Evolutionary conservation across 2,797 vertebrate species (phyloP), one percentile per base, ranked within the genome.

Genomic region (Onychomys leucogaster): DNA sequence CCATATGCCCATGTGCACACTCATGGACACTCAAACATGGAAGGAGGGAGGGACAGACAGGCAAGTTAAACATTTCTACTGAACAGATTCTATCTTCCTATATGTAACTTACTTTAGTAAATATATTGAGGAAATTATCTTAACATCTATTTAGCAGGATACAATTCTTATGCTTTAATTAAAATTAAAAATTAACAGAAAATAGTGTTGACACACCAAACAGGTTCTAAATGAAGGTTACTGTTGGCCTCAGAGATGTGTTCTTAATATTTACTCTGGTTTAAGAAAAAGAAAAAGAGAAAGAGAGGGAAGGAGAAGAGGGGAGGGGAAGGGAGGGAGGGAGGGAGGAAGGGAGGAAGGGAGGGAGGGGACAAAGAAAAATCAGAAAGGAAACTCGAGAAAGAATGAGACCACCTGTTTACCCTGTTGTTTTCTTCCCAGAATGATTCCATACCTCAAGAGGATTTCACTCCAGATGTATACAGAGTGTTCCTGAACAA

Each of bases 371-470:
- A 34, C 1, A 57, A 29, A 75, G 41, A 57, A 23, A 3, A 43
- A 76, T 46, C 19, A 27, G 19, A 16, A 11, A 8, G 19, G 25
- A 46, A 89, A 11, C 34, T 19, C 4, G 21, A 3, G 8, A 89
- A 77, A 88, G 49, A 81, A 69, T 76, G 85, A 65, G 34, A 43
- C 9, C 29, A 29, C 65, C 85, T 92, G 67, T 88, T 91, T 92
- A 96, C 89, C 17, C 59, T 82, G 81, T 90, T 87, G 0, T 59
- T 94, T 97, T 98, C 97, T 97, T 98, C 92, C 71, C 99, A 99
- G 99, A 99, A 99, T 92, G 99, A 99, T 98, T 99, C 99, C 46
- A 99, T 99, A 96, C 99, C 99, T 93, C 99, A 99, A 98, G 99
- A 99, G 0, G 99, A 99, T 97, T 99, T 99, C 98, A 99, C 99